Conservation (phyloP, 2,113 vertebrate species). For the Gymnogyps californianus region DNA sequence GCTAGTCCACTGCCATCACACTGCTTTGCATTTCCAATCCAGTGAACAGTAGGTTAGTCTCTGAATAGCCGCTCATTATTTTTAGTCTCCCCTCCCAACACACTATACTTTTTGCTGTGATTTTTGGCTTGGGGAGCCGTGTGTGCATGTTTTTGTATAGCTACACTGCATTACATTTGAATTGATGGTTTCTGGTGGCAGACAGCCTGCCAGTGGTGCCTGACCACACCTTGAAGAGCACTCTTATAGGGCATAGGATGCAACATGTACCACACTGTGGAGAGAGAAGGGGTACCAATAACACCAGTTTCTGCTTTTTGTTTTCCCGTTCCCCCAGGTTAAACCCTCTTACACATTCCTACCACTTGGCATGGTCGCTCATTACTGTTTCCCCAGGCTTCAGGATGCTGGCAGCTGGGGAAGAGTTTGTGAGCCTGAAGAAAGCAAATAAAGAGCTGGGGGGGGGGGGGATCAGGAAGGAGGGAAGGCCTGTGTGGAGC, state of each 20-base stretch:
- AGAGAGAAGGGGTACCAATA: neutral
- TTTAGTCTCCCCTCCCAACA: neutral
- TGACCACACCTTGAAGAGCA: neutral
- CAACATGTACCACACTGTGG: neutral
- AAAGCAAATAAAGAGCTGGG: neutral
- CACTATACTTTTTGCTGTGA: neutral
- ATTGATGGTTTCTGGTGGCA: neutral
- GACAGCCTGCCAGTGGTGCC: neutral
- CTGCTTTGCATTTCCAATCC: neutral
- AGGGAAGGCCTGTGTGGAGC: neutral
- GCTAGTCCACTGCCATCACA: neutral
- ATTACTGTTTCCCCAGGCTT: neutral
- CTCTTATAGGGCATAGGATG: neutral
- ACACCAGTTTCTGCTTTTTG: neutral
- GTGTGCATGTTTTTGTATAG: neutral
- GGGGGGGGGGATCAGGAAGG: neutral
- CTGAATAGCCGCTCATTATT: neutral
- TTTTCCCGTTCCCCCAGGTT: neutral
- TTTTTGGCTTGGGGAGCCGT: neutral
- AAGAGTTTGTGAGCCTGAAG: neutral
- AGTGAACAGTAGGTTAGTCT: neutral
- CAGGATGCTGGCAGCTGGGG: neutral
- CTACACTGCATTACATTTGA: neutral
- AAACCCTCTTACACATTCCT: neutral
- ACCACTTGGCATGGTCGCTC: neutral